A percentile compares a stretch with the other conserved stretches of the same genome.
These are phyloP conservation scores for Callocephalon fimbriatum DNA, from an alignment of 2,113 vertebrate species.

Conservation along the genomic window DNA sequence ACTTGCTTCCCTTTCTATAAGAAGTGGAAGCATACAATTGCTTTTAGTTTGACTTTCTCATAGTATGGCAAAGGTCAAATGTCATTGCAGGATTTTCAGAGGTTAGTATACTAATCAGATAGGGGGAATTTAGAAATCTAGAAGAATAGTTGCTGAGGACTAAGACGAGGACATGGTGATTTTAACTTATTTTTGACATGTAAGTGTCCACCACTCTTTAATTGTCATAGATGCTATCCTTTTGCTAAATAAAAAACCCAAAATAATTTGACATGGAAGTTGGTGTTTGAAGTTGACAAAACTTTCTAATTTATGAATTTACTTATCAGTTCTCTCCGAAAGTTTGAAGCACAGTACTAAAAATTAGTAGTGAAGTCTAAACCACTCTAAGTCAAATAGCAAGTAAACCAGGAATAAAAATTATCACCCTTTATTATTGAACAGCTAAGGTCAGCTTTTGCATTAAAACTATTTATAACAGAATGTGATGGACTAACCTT, in stretches of 20 bases:
- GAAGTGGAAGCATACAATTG: background rate
- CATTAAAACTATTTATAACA: background rate
- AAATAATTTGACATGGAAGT: background rate
- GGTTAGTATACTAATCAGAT: background rate
- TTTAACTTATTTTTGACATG: background rate
- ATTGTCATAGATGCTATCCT: background rate
- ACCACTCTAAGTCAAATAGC: background rate
- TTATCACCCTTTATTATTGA: background rate
- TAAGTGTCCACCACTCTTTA: background rate
- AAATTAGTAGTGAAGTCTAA: background rate
- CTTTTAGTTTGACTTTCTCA: background rate
- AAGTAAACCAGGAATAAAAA: background rate
- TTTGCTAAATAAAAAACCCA: background rate
- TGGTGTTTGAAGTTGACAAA: background rate
- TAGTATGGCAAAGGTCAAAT: background rate
- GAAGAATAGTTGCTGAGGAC: background rate
- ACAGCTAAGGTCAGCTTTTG: background rate
- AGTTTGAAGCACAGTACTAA: background rate
- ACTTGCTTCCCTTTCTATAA: background rate
- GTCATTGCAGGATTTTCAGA: background rate
- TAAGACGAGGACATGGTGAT: background rate
- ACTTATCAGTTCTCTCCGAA: background rate
- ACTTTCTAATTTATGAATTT: background rate
- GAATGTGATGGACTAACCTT: background rate
- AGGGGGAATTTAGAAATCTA: background rate